Evolutionary conservation across 1,140 invertebrate genomes (phyloP), one percentile per base, ranked within the genome.

Genomic region (Neotoxoptera formosana): DNA sequence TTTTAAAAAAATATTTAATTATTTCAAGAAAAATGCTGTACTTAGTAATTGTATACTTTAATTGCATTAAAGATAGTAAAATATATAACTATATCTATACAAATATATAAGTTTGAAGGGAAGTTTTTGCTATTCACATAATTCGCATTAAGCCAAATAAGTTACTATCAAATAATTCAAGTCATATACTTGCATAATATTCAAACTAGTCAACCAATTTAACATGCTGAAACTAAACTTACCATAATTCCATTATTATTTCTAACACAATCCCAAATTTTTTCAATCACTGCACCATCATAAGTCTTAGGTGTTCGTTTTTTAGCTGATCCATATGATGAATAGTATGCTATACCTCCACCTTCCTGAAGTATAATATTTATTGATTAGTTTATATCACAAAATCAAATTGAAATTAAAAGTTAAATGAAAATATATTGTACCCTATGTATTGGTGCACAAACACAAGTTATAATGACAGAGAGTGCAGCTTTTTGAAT

Each of bases 231-330:
- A 53, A 56, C 21, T 45, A 51, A 25, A 94, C 95, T 95, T 95
- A 98, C 98, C 97, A 99, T 99, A 92, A 99, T 99, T n/a, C 98
- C 98, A 95, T 99, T 99, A 95, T 99, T 99, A 3, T 97, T 97
- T 94, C 99, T 96, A 7, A 99, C 97, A 94, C 97, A 97, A 95
- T 99, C 98, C 98, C 98, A 99, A 53, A 99, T 97, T 95, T 97
- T 98, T 95, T 97, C 97, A 93, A 99, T 97, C 7, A 99, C 95
- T 94, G 99, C 98, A 95, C 99, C 98, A 93, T 97, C 97, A 91
- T 96, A 97, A 51, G 91, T 95, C 81, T 96, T 97, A 0, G 91
- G 93, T 56, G 96, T 96, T 94, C 97, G 97, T 95, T 97, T 98
- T 94, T 97, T 97, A 2, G 96, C 96, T 0, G 97, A 97, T 76